Evolutionary conservation across 2,888 invertebrate genomes (phyloP).

Genomic region (Biston betularia): DNA sequence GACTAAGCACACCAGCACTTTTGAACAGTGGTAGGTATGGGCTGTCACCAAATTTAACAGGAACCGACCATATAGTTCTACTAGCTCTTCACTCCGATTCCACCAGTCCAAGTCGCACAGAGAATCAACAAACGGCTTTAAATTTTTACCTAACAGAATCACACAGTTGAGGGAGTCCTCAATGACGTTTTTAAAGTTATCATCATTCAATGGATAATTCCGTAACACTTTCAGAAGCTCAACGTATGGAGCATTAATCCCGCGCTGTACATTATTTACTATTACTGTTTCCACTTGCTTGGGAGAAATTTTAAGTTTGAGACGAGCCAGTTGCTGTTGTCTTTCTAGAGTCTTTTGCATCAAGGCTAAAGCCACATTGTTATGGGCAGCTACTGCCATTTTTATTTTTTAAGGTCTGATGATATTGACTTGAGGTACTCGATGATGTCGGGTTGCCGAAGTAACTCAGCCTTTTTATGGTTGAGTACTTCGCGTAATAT

Average conservation of each 20-base stretch:
- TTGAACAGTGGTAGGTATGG: constrained; percentile 77
- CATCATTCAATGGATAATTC: constrained; percentile 73
- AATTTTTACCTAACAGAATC: constrained; percentile 69
- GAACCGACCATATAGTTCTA: constrained; percentile 70
- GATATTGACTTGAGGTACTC: constrained; percentile 75
- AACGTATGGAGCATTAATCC: constrained; percentile 71
- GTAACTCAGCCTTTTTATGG: constrained; percentile 78
- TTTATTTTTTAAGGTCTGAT: constrained; percentile 73
- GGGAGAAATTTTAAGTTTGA: constrained; percentile 74
- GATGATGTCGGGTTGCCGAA: constrained; percentile 79
- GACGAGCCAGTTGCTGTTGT: constrained; percentile 69
- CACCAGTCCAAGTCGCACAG: constrained; percentile 75
- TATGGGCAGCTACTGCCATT: constrained; percentile 76
- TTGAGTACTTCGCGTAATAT: constrained; percentile 78
- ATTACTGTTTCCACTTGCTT: constrained; percentile 80
- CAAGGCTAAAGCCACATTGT: constrained; percentile 75
- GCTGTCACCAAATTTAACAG: constrained; percentile 74
- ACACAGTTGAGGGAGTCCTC: constrained; percentile 76
- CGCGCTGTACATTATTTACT: constrained; percentile 67
- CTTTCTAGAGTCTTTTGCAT: constrained; percentile 78
- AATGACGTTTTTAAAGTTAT: constrained; percentile 72
- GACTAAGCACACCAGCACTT: constrained; percentile 69
- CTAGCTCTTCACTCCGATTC: constrained; percentile 62
- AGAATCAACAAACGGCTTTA: constrained; percentile 71
- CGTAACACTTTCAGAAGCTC: constrained; percentile 79